A percentile compares a stretch with the other conserved stretches of the same genome.
phyloP scores from a whole-genome alignment of 1,140 invertebrate genomes.

The Apolygus lucorum region DNA sequence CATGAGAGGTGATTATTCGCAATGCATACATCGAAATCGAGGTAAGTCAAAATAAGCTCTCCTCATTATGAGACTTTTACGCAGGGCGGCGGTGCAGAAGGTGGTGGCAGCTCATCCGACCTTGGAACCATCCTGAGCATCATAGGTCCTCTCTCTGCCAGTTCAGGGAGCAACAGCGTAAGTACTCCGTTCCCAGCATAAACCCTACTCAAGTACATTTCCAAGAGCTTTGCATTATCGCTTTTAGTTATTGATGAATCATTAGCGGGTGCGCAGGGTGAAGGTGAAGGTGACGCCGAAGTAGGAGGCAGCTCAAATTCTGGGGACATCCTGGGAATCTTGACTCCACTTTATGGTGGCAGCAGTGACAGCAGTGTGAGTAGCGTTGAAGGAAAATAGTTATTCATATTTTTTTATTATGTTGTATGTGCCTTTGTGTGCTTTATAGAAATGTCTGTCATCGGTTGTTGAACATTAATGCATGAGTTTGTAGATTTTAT shows the following conservation, averaged over 20 bases:
- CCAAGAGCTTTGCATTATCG: neutral
- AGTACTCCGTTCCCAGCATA: neutral
- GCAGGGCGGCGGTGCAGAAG: slow-evolving; percentile 2
- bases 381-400: no score
- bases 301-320: slow-evolving; percentile 30
- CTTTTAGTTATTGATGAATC: slow-evolving; percentile 8
- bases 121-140: slow-evolving; percentile 18
- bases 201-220: neutral
- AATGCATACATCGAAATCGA: no score
- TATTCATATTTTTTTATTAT: no score
- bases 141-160: slow-evolving; percentile 17
- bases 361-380: slow-evolving; percentile 18
- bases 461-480: no score
- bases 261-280: neutral
- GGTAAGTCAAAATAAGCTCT: neutral
- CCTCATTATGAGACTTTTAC: neutral
- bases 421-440: no score
- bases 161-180: slow-evolving; percentile 19
- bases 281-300: slow-evolving; percentile 16
- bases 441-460: no score
- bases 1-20: no score
- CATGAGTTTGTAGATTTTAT: no score
- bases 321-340: slow-evolving; percentile 29
- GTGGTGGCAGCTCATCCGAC: slow-evolving; percentile 24
- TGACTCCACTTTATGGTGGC: slow-evolving; percentile 9